phyloP scores from a whole-genome alignment of 2,797 vertebrate genomes.

The Podarcis lilfordi region DNA sequence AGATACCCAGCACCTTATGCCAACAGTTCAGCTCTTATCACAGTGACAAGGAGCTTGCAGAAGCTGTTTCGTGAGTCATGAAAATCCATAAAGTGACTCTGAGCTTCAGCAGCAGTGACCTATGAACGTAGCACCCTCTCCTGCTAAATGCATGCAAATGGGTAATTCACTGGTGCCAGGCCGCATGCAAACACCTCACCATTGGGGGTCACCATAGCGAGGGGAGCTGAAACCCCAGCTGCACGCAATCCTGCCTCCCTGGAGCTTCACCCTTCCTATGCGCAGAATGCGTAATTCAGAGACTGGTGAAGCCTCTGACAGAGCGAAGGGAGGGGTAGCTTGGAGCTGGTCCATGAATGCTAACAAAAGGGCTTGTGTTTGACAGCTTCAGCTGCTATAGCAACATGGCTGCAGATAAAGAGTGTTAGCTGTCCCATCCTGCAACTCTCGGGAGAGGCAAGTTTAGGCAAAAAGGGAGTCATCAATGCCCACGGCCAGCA shows the following conservation, averaged over 20 bases:
- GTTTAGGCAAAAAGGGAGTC: not conserved
- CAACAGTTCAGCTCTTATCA: not conserved
- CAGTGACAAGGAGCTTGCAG: not conserved
- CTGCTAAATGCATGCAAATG: not conserved
- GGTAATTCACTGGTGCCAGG: not conserved
- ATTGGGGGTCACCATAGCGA: conserved; percentile 13
- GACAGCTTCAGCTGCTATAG: conserved; percentile 35
- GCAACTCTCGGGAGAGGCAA: not conserved
- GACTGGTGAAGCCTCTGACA: not conserved
- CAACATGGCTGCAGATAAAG: conserved; percentile 28
- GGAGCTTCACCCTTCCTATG: not conserved
- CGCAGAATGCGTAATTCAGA: conserved; percentile 1
- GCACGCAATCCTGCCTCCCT: not conserved
- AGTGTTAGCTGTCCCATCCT: conserved; percentile 14
- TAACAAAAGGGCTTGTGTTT: conserved; percentile 43
- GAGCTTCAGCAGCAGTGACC: conserved; percentile 7
- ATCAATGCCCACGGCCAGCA: not conserved
- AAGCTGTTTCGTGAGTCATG: not conserved
- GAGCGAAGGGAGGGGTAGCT: not conserved
- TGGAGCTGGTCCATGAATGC: conserved; percentile 15
- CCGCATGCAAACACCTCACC: not conserved
- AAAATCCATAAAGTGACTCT: conserved; percentile 8
- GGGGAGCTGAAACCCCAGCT: not conserved
- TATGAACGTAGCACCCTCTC: not conserved
- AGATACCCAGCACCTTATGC: not conserved